phyloP scores from a whole-genome alignment of 2,888 invertebrate genomes.

The Cheilosia scutellata region DNA sequence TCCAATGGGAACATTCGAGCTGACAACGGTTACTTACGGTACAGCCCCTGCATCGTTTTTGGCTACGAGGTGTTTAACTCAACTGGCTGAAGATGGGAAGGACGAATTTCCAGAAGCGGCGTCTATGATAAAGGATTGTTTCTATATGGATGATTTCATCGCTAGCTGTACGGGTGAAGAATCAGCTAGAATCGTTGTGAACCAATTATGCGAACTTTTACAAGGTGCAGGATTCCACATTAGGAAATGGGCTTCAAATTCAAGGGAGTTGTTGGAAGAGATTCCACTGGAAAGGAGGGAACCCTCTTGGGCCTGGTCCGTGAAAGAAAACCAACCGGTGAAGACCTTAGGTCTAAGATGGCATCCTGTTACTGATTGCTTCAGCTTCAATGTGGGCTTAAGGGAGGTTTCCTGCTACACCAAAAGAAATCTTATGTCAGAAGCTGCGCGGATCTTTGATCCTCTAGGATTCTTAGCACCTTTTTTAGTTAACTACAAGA shows the following conservation, averaged over 20 bases:
- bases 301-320: conserved; percentile 19
- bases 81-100: neutral
- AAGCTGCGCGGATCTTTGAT: conserved; percentile 36
- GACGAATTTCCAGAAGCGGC: conserved; percentile 9
- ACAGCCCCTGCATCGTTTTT: conserved; percentile 4
- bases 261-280: neutral
- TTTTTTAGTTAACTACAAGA: conserved; percentile 13
- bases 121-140: conserved; percentile 25
- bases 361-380: too few species aligned
- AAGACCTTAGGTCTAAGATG: neutral
- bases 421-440: conserved; percentile 21
- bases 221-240: neutral
- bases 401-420: neutral
- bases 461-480: conserved; percentile 32
- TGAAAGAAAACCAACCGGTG: neutral
- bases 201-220: conserved; percentile 13
- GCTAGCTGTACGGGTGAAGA: conserved; percentile 29
- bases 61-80: conserved; percentile 27
- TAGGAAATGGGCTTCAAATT: too few species aligned
- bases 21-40: conserved; percentile 69
- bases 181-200: neutral
- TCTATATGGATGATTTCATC: conserved; percentile 6
- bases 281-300: conserved; percentile 29
- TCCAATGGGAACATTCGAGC: conserved; percentile 38
- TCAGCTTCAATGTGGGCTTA: neutral